Evolutionary conservation across 1,140 invertebrate genomes (phyloP).

Genomic region (Macrosteles quadrilineatus): DNA sequence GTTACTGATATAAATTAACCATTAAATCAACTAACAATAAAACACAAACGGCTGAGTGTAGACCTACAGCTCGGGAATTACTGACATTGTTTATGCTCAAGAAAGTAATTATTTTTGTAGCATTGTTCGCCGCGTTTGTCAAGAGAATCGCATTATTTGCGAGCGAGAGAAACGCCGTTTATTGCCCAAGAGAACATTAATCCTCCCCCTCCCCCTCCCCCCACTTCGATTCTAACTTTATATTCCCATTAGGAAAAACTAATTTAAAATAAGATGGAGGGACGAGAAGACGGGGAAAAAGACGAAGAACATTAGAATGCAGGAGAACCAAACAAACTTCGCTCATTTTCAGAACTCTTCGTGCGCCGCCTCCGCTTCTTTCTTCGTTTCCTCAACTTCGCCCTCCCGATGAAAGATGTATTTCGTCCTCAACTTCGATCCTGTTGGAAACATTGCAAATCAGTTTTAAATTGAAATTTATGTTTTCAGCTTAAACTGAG

Average conservation of each 20-base stretch:
- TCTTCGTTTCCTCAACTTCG: conserved; percentile 2
- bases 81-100: too few species aligned
- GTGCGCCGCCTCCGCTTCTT: conserved; percentile 12
- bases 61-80: too few species aligned
- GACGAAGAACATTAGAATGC: conserved; percentile 30
- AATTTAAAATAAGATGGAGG: conserved; percentile 31
- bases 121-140: not conserved
- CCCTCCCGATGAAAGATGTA: not conserved
- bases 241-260: conserved; percentile 32
- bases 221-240: conserved; percentile 21
- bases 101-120: conserved; percentile 3
- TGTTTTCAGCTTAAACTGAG: too few species aligned
- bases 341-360: conserved; percentile 30
- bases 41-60: too few species aligned
- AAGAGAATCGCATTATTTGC: conserved; percentile 26
- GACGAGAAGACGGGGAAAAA: conserved; percentile 18
- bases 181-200: conserved; percentile 27
- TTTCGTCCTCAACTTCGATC: too few species aligned
- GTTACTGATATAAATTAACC: too few species aligned
- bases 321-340: conserved; percentile 30
- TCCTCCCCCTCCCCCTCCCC: conserved; percentile 10
- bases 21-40: too few species aligned
- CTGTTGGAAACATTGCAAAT: too few species aligned
- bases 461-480: too few species aligned
- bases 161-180: conserved; percentile 25